Base-by-base conservation (phyloP, 2,888 invertebrate genomes). In the Calliphora vomitoria region DNA sequence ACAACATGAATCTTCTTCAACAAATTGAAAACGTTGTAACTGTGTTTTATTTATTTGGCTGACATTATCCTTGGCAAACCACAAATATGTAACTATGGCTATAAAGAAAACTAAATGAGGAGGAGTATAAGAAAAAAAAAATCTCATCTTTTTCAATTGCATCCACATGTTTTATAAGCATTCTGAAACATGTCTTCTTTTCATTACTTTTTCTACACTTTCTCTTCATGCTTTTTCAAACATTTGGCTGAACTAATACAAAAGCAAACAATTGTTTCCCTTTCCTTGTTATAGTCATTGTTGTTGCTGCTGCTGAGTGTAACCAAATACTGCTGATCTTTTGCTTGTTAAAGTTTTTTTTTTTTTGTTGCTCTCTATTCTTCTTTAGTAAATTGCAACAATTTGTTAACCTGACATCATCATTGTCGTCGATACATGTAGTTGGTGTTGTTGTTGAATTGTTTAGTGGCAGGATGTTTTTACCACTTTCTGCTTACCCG, bases 361-460 rank as follows among this genome's bases (percentile, higher is more conserved):
- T 58, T 44, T 55, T 53, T 62, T 35, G 50, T 79, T 79, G 18
- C 31, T 68, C 13, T 8, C 10, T 60, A 44, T 69, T 25, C 20
- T 80, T 44, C 53, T 80, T 60, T 62, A 79, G 18, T 84, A 90
- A 90, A 90, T 90, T 90, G 90, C 89, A 86, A 85, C 89, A 89
- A 90, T 90, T 90, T 90, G 89, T 90, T 89, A 89, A 83, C 89
- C 90, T 89, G 90, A 90, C 90, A 90, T 89, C 89, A 88, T 89
- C 88, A 87, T 86, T 85, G 87, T 78, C 53, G 78, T 85, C 80
- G 80, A 71, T 83, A 74, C n/a, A 64, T 47, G 18, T 62, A 58
- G 55, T 74, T 20, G 75, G 35, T 13, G 64, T 47, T 38, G 35
- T 58, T 58, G 47, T 62, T 35, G n/a, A n/a, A 62, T 38, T 38